Percentiles rank a stretch among this genome's conserved stretches.
Conservation (phyloP, 2,888 invertebrate species). For the Eugnorisma glareosa region DNA sequence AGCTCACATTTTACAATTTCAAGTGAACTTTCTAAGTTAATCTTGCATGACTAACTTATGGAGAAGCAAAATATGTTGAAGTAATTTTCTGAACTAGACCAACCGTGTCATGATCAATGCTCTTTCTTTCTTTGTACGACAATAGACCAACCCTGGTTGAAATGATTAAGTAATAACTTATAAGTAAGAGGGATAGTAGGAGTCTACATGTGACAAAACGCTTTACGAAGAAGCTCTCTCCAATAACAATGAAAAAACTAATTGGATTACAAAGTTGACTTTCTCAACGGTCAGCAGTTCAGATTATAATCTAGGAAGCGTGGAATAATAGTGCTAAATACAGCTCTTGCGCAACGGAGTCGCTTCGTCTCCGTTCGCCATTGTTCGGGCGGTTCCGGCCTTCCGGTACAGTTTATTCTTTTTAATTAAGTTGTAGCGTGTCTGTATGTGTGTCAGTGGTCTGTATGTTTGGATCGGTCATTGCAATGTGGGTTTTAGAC, state of each 20-base stretch:
- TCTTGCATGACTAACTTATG: background rate
- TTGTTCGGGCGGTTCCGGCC: slow-evolving; percentile 75
- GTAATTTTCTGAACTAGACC: background rate
- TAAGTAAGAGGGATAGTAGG: background rate
- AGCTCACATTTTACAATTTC: background rate
- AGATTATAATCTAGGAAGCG: slow-evolving; percentile 73
- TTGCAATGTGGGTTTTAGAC: slow-evolving; percentile 5
- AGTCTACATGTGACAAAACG: slow-evolving; percentile 20
- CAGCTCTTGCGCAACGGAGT: slow-evolving; percentile 60
- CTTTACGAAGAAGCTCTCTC: slow-evolving; percentile 24
- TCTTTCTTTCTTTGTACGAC: background rate
- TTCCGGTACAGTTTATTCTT: slow-evolving; percentile 68
- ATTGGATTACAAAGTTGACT: slow-evolving; percentile 64
- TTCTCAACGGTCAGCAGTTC: slow-evolving; percentile 65
- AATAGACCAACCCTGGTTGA: background rate
- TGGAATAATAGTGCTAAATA: slow-evolving; percentile 57
- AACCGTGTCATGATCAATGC: background rate
- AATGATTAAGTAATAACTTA: slow-evolving; percentile 7
- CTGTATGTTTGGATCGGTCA: slow-evolving; percentile 16
- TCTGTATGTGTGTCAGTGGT: slow-evolving; percentile 51
- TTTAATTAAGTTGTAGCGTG: slow-evolving; percentile 62
- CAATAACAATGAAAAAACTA: slow-evolving; percentile 59
- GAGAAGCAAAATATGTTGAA: background rate
- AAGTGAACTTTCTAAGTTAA: slow-evolving; percentile 12
- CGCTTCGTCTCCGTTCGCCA: slow-evolving; percentile 67